Percentiles rank a stretch among this genome's conserved stretches.
These are phyloP conservation scores for Caenorhabditis inopinata DNA, from an alignment of 1,140 invertebrate species.

Conservation along the genomic window DNA sequence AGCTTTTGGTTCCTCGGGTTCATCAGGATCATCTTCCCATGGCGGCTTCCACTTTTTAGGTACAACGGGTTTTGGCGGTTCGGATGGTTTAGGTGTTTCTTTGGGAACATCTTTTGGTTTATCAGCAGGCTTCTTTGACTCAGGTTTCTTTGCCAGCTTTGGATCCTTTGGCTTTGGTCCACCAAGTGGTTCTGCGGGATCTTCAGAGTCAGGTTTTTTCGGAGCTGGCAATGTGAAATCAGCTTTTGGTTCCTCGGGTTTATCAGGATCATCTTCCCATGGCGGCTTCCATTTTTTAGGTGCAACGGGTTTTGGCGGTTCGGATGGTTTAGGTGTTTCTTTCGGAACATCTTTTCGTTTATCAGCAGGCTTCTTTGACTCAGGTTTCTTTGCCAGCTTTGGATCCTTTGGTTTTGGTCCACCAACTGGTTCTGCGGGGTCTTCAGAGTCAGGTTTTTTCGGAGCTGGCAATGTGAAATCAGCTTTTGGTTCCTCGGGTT, in stretches of 20 bases:
- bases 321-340: not conserved
- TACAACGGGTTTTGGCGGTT: not conserved
- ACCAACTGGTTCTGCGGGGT: not conserved
- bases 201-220: not conserved
- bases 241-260: not conserved
- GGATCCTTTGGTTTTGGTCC: not conserved
- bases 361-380: not conserved
- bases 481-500: not conserved
- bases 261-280: not conserved
- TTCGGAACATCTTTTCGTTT: not conserved
- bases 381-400: not conserved
- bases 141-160: not conserved
- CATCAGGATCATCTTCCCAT: not conserved
- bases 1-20: not conserved
- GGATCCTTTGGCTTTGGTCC: not conserved
- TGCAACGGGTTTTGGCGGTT: not conserved
- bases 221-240: not conserved
- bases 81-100: not conserved
- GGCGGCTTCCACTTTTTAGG: constrained; percentile 4
- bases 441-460: not conserved
- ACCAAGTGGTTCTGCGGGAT: not conserved
- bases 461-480: not conserved
- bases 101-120: not conserved
- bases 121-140: not conserved
- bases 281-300: constrained; percentile 10